Base-by-base conservation (phyloP, 2,797 vertebrate species). In the Macroramphosus scolopax region DNA sequence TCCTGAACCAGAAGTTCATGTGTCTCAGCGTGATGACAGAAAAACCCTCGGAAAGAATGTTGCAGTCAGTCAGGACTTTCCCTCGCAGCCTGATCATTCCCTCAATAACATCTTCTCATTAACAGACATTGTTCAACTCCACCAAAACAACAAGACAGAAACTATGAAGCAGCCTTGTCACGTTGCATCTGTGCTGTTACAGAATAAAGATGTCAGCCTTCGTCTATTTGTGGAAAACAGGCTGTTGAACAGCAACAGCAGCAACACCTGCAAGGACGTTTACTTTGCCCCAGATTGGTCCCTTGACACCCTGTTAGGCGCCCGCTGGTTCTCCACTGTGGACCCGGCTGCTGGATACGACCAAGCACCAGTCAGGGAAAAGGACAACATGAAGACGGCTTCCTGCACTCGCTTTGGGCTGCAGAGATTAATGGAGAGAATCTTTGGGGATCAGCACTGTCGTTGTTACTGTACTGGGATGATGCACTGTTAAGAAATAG, bases 281-380 rank as follows among this genome's bases (percentile, higher is more conserved):
- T 5, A 56, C 38, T 0, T 9, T 49, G 1, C 37, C 45, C 0
- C 6, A 13, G 0, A 30, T 58, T 1, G 29, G 8, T 30, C 10
- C 1, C 10, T 68, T 0, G 66, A 64, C 24, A 45, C 47, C 0
- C 2, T 74, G 1, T 2, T 25, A 2, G 60, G 40, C 0, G 53
- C 53, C 1, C 8, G 4, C 2, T 75, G 52, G 64, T 75, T 75
- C 6, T 69, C 36, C 0, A 62, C 40, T 0, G 1, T 77, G 8
- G 52, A 69, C 1, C 4, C 63, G 8, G 51, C 43, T 1, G 65
- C 58, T 18, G 51, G 54, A 0, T 77, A 61, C 5, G 57, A 52
- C 10, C 50, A 66, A 12, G 57, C 70, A 0, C 10, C 41, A 0
- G 35, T 77, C 0, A 1, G 33, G 0, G 62, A 72, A 13, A 2